Base-by-base conservation (phyloP, 1,140 invertebrate species). In the Ericerus pela region DNA sequence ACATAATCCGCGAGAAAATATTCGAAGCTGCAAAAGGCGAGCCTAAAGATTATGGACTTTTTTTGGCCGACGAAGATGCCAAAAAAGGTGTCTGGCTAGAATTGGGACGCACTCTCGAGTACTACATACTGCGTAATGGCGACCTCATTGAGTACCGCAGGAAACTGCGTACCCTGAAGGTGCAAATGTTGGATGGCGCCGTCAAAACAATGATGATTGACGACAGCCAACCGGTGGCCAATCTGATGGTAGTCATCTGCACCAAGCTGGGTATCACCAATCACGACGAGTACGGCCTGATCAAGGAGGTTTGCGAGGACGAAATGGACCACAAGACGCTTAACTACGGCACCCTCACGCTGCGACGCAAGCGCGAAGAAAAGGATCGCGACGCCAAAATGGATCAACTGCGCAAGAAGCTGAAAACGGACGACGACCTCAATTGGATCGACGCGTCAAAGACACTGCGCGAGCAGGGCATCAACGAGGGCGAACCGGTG, bases 401-500 rank as follows among this genome's bases (percentile, higher is more conserved):
- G 87, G 93, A 98, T 64, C 88, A 96, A 69, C 76, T 99, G 60
- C 81, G 92, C 65, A 96, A 92, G 70, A 98, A 99, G 70, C 72
- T 99, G 26, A 88, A 94, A 68, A 99, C 96, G 53, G 96, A 99
- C 68, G 96, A 99, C 75, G 96, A 99, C 91, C 89, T 97, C 56
- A 92, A 94, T 70, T 98, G 95, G 96, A 82, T 99, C 60, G 93
- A 98, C 73, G 91, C 93, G 47, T 81, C 88, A 20, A 95, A 95
- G 72, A 98, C 96, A 0, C 73, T 99, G 16, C 73, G 93, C 51
- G 93, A 98, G 70, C 94, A 98, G 72, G 93, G 91, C 37, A 88
- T 99, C 36, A 86, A 90, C 63, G 88, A 91, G 66, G 76, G 79
- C 11, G 90, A 96, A 69, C 91, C 88, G 6, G 79, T 98, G 10